Evolutionary conservation across 2,113 vertebrate genomes (phyloP).

Genomic region (Setophaga petechia): DNA sequence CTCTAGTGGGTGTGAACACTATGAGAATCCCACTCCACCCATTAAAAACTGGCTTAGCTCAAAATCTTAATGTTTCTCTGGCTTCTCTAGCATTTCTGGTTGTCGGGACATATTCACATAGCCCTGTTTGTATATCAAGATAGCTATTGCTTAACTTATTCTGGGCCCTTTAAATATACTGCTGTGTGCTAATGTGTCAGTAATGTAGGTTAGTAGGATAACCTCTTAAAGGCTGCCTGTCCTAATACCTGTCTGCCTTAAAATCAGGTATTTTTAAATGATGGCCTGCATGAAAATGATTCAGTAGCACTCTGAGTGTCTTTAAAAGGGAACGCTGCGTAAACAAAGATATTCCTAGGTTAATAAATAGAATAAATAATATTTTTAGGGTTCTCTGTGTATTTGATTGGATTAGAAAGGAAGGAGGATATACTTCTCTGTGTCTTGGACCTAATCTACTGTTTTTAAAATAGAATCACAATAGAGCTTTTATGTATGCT

Average conservation of each 20-base stretch:
- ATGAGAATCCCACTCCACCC: slow-evolving; percentile 53
- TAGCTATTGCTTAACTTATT: background rate
- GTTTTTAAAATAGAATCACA: background rate
- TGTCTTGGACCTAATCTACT: background rate
- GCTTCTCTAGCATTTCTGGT: slow-evolving; percentile 50
- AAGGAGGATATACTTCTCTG: background rate
- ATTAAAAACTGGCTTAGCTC: slow-evolving; percentile 46
- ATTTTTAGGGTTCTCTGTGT: background rate
- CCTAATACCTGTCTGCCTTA: background rate
- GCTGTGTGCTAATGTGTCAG: background rate
- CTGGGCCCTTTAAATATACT: background rate
- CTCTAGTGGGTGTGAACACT: slow-evolving; percentile 32
- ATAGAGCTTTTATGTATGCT: background rate
- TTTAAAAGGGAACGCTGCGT: background rate
- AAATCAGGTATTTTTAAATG: background rate
- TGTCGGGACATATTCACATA: slow-evolving; percentile 11
- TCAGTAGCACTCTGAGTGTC: background rate
- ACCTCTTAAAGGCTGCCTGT: background rate
- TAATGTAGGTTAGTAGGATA: slow-evolving; percentile 62
- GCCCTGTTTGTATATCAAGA: slow-evolving; percentile 13
- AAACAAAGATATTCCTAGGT: background rate
- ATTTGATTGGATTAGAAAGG: background rate
- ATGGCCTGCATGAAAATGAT: background rate
- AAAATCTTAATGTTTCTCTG: slow-evolving; percentile 45
- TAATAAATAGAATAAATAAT: accelerated